A percentile compares a stretch with the other conserved stretches of the same genome.
Conservation (phyloP, 2,888 invertebrate genomes). For the Hermodice carunculata region DNA sequence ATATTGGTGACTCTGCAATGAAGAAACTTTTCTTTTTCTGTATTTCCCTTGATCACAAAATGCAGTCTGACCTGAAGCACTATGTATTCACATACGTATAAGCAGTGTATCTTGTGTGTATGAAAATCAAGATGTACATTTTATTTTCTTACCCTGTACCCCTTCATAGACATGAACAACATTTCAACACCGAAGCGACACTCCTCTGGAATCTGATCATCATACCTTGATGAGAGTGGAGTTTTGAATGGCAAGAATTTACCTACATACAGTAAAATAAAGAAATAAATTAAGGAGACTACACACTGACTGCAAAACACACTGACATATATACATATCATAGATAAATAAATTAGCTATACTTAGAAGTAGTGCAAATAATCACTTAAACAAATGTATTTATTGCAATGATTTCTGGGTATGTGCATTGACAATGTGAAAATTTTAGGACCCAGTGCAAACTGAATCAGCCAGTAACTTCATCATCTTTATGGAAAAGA, state of each 20-base stretch:
- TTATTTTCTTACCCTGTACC: conserved; percentile 76
- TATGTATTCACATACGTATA: background rate
- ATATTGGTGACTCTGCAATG: no score
- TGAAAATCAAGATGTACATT: conserved; percentile 1
- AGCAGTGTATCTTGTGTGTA: no score
- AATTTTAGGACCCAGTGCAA: no score
- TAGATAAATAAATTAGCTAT: no score
- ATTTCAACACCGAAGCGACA: conserved; percentile 89
- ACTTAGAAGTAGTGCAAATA: no score
- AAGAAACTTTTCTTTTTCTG: no score
- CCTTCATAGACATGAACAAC: conserved; percentile 85
- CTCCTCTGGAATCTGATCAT: conserved; percentile 86
- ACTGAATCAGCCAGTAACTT: no score
- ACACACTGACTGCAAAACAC: background rate
- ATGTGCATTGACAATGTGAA: background rate
- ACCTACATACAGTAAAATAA: conserved; percentile 42
- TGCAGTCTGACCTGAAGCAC: no score
- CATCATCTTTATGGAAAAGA: no score
- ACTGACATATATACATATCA: background rate
- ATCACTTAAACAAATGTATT: no score
- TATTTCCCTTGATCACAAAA: no score
- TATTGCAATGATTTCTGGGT: no score
- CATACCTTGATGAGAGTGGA: conserved; percentile 85
- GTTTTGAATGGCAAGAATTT: conserved; percentile 96
- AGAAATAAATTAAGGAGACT: background rate